Evolutionary conservation across 1,140 invertebrate genomes (phyloP).

Genomic region (Procambarus clarkii): DNA sequence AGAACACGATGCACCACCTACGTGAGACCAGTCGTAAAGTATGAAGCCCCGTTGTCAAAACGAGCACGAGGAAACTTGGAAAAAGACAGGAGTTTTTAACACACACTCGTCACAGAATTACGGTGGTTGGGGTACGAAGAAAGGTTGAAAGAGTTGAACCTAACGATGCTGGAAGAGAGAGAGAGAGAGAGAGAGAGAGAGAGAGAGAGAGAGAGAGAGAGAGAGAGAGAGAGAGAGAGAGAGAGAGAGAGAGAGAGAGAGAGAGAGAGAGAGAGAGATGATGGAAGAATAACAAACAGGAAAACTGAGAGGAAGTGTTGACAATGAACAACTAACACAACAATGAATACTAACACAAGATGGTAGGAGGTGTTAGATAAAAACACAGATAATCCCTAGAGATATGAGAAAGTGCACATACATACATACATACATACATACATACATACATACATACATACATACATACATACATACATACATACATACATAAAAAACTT

Average conservation of each 20-base stretch:
- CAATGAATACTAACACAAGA: not conserved
- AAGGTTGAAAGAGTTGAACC: too few species aligned
- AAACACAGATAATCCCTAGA: not conserved
- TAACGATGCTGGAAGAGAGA: too few species aligned
- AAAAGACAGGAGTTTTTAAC: not conserved
- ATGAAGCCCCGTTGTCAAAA: too few species aligned
- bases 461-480: not conserved
- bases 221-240: conserved; percentile 9
- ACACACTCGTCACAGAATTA: not conserved
- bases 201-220: conserved; percentile 9
- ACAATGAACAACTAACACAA: not conserved
- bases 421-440: too few species aligned
- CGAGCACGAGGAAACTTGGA: not conserved
- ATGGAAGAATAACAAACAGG: too few species aligned
- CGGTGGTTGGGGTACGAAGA: too few species aligned
- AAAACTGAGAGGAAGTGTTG: not conserved
- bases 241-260: conserved; percentile 9
- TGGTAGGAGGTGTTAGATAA: not conserved
- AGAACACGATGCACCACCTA: too few species aligned
- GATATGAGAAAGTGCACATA: too few species aligned
- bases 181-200: conserved; percentile 12
- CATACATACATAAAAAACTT: too few species aligned
- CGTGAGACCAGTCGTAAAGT: too few species aligned
- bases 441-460: not conserved
- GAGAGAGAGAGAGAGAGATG: too few species aligned